phyloP scores from a whole-genome alignment of 2,797 vertebrate genomes.

The Ara ararauna region DNA sequence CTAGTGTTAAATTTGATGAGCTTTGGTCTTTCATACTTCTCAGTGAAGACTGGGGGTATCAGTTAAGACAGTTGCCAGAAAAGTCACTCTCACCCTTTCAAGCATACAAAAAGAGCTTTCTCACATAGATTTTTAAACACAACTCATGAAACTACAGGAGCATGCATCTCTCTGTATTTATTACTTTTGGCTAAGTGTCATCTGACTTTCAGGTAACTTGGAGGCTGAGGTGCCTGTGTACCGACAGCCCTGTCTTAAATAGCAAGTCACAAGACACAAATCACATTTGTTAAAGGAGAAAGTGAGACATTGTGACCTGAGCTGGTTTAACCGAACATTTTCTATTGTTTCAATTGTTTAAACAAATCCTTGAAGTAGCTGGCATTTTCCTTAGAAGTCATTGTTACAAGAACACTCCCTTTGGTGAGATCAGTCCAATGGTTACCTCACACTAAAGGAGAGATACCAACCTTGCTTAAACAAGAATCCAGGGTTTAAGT shows the following conservation, averaged over 20 bases:
- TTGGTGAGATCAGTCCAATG: neutral
- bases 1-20: neutral
- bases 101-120: neutral
- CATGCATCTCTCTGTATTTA: neutral
- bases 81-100: neutral
- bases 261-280: neutral
- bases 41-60: neutral
- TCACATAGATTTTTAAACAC: neutral
- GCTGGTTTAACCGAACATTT: neutral
- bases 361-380: neutral
- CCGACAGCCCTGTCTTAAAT: neutral
- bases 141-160: neutral
- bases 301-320: neutral
- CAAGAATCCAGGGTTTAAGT: neutral
- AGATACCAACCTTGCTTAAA: neutral
- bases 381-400: neutral
- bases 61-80: neutral
- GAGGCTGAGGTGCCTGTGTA: neutral
- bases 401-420: neutral
- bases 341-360: conserved; percentile 35
- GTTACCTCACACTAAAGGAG: neutral
- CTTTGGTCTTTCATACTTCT: neutral
- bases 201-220: neutral
- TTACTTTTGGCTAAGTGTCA: neutral
- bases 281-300: neutral